A percentile compares a stretch with the other conserved stretches of the same genome.
Conservation (phyloP, 2,113 vertebrate genomes). For the Gnathonemus echidnorhynchus region DNA sequence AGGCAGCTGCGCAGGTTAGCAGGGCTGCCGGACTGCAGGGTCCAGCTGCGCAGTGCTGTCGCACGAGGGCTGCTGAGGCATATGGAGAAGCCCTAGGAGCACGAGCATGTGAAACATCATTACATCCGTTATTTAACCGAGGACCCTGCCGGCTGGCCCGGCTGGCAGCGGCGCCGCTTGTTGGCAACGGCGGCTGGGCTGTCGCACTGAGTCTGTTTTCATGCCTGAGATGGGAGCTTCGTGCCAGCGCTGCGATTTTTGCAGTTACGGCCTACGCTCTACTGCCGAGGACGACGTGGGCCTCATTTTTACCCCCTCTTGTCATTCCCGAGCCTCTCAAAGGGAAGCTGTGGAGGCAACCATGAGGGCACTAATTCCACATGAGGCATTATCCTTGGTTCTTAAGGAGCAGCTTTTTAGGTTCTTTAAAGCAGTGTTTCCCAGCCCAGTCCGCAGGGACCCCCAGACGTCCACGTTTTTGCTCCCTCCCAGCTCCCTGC, state of each 20-base stretch:
- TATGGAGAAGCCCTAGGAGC: slow-evolving; percentile 52
- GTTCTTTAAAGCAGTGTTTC: neutral
- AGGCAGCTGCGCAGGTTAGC: neutral
- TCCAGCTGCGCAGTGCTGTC: slow-evolving; percentile 47
- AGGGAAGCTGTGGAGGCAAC: neutral
- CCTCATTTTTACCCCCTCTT: neutral
- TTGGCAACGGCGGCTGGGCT: neutral
- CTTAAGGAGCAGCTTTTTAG: neutral
- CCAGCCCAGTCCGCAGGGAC: no score
- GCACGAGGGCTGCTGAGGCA: slow-evolving; percentile 47
- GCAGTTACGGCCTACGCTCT: neutral
- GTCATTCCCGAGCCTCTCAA: neutral
- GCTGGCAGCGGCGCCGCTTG: neutral
- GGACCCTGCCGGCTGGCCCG: neutral
- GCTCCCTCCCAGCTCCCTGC: neutral
- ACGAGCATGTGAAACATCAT: slow-evolving; percentile 40
- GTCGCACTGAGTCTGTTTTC: neutral
- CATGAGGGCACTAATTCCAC: neutral
- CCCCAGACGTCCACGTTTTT: neutral
- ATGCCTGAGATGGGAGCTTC: neutral
- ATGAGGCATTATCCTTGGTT: neutral
- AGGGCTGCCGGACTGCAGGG: slow-evolving; percentile 25
- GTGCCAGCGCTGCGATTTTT: neutral
- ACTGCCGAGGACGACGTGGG: neutral
- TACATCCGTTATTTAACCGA: slow-evolving; percentile 14